Evolutionary conservation across 2,797 vertebrate species (phyloP).

Genomic region (Champsocephalus esox): DNA sequence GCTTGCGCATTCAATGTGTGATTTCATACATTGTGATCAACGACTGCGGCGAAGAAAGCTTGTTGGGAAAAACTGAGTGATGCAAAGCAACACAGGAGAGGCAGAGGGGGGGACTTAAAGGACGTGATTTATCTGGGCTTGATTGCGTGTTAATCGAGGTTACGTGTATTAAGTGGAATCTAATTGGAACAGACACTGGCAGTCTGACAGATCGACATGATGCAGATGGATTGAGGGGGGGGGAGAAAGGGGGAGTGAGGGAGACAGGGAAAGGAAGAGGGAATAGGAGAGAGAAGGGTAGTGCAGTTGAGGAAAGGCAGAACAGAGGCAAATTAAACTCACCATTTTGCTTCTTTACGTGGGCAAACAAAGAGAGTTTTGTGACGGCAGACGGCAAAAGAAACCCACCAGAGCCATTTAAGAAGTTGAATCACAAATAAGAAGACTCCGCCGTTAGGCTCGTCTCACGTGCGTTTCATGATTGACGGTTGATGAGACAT

Average conservation of each 20-base stretch:
- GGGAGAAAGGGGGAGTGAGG: conserved; percentile 44
- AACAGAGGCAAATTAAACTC: conserved; percentile 44
- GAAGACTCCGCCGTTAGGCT: conserved; percentile 27
- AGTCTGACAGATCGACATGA: conserved; percentile 92
- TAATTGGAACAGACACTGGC: conserved; percentile 93
- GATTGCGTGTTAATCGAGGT: conserved; percentile 93
- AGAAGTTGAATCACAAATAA: conserved; percentile 32
- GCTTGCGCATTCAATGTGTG: conserved; percentile 47
- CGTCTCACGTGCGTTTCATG: conserved; percentile 64
- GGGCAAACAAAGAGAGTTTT: conserved; percentile 20
- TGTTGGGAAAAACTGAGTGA: conserved; percentile 82
- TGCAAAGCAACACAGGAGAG: conserved; percentile 85
- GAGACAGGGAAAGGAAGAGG: conserved; percentile 60
- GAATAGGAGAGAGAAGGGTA: conserved; percentile 53
- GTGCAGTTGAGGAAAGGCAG: conserved; percentile 35
- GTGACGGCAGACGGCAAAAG: conserved; percentile 31
- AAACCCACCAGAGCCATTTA: conserved; percentile 43
- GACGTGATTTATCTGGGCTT: conserved; percentile 92
- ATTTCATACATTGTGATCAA: conserved; percentile 69
- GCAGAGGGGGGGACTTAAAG: conserved; percentile 86
- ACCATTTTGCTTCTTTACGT: conserved; percentile 37
- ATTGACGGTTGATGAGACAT: conserved; percentile 80
- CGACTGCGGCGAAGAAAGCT: conserved; percentile 64
- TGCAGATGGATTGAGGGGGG: conserved; percentile 89
- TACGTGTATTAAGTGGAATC: conserved; percentile 93